Evolutionary conservation across 1,140 invertebrate genomes (phyloP).

Genomic region (Drosophila lacteicornis): DNA sequence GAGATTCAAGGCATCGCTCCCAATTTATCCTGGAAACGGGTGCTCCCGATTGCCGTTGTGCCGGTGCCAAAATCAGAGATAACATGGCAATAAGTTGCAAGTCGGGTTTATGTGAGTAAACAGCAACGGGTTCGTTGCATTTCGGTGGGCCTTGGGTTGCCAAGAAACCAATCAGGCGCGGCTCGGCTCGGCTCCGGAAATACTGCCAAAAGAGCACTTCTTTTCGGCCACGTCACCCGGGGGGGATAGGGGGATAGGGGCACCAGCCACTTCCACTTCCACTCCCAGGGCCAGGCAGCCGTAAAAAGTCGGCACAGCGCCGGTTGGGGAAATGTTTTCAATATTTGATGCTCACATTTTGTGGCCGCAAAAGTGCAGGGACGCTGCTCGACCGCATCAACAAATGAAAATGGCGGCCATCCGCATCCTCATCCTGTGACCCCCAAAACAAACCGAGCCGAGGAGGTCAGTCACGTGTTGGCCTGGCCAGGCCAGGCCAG

Average conservation of each 20-base stretch:
- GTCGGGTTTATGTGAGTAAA: conserved; percentile 44
- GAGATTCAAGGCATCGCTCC: conserved; percentile 6
- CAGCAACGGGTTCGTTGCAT: conserved; percentile 34
- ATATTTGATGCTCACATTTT: conserved; percentile 76
- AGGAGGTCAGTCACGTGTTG: conserved; percentile 68
- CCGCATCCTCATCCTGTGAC: background rate
- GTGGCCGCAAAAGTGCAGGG: conserved; percentile 73
- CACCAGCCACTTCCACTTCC: background rate
- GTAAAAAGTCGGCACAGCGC: conserved; percentile 22
- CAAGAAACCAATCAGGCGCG: conserved; percentile 71
- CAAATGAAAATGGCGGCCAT: conserved; percentile 58
- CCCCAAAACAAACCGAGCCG: conserved; percentile 19
- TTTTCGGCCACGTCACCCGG: conserved; percentile 31
- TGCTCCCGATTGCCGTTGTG: background rate
- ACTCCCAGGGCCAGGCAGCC: conserved; percentile 5
- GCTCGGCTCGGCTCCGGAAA: conserved; percentile 7
- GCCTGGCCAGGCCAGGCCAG: conserved; percentile 36
- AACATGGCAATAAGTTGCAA: conserved; percentile 59
- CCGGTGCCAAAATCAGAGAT: conserved; percentile 54
- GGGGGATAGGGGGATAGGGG: conserved; percentile 14
- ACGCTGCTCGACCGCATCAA: conserved; percentile 58
- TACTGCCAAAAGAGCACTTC: conserved; percentile 41
- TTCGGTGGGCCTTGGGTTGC: conserved; percentile 45
- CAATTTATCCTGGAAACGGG: background rate
- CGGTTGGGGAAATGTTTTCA: conserved; percentile 54